Percentiles rank a stretch among this genome's conserved stretches.
phyloP scores from a whole-genome alignment of 2,888 invertebrate genomes.

The Ryuthela nishihirai region DNA sequence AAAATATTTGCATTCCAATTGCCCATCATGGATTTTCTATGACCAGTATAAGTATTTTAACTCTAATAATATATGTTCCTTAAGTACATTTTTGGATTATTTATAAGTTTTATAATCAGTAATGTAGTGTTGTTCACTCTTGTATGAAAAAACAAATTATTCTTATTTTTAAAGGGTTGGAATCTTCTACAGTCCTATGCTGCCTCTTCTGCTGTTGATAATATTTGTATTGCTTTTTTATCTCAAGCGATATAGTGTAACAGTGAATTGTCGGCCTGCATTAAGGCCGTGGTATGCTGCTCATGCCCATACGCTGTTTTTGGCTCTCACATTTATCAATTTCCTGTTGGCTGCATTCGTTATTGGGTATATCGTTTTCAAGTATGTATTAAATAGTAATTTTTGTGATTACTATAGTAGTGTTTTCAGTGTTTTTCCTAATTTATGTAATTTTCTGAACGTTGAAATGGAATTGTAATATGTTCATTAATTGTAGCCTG shows the following conservation, averaged over 20 bases:
- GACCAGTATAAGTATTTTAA: too few species aligned
- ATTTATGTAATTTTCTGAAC: slow-evolving; percentile 44
- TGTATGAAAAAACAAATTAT: background rate
- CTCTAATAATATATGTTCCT: too few species aligned
- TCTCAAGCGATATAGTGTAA: slow-evolving; percentile 59
- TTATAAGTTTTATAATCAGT: too few species aligned
- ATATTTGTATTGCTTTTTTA: slow-evolving; percentile 72
- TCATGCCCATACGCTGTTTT: slow-evolving; percentile 70
- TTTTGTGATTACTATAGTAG: slow-evolving; percentile 40
- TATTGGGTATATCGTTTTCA: slow-evolving; percentile 42
- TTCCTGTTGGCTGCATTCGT: slow-evolving; percentile 47
- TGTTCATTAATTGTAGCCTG: too few species aligned
- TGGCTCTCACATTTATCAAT: slow-evolving; percentile 48
- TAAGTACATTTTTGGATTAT: too few species aligned
- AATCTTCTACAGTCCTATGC: slow-evolving; percentile 66
- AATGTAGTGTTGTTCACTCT: too few species aligned
- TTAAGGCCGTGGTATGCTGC: slow-evolving; percentile 65
- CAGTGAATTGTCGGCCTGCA: slow-evolving; percentile 66
- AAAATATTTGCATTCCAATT: too few species aligned
- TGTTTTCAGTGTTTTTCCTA: slow-evolving; percentile 40
- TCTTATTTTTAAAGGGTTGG: slow-evolving; percentile 55
- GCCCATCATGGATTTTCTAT: too few species aligned
- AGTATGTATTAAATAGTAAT: slow-evolving; percentile 16
- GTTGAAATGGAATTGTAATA: too few species aligned
- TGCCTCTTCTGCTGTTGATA: slow-evolving; percentile 62